Percentiles rank a stretch among this genome's conserved stretches.
These are phyloP conservation scores for Elymnias hypermnestra DNA, from an alignment of 1,140 invertebrate genomes.

Conservation along the genomic window DNA sequence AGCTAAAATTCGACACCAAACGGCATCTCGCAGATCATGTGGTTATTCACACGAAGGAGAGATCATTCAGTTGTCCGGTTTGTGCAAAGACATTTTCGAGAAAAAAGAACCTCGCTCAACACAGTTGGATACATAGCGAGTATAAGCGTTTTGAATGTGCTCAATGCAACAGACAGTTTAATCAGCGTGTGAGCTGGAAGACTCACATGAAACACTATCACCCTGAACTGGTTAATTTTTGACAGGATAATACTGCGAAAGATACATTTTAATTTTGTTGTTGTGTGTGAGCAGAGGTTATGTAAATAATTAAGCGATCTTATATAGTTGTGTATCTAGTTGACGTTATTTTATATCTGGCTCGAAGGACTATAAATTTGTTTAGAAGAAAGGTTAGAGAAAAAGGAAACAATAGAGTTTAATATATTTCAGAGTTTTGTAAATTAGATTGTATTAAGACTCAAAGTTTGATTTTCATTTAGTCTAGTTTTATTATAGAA, in stretches of 20 bases:
- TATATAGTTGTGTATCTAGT: too few species aligned
- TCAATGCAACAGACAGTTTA: slow-evolving; percentile 75
- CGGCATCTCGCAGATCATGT: slow-evolving; percentile 42
- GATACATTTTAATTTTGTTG: too few species aligned
- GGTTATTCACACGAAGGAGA: slow-evolving; percentile 56
- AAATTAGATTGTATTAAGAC: too few species aligned
- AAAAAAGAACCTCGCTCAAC: slow-evolving; percentile 73
- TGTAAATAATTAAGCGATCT: too few species aligned
- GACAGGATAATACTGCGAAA: not conserved
- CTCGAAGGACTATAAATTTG: too few species aligned
- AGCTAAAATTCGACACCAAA: slow-evolving; percentile 49
- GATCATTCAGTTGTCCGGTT: slow-evolving; percentile 45
- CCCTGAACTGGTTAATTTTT: slow-evolving; percentile 41
- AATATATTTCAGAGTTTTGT: too few species aligned
- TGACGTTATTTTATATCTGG: too few species aligned
- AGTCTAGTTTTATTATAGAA: too few species aligned
- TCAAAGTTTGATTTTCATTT: too few species aligned
- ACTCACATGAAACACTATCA: slow-evolving; percentile 61
- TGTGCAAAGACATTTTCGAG: slow-evolving; percentile 73
- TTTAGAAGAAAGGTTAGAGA: too few species aligned
- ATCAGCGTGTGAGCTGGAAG: slow-evolving; percentile 62
- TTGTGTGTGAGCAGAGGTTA: too few species aligned
- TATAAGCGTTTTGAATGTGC: slow-evolving; percentile 65
- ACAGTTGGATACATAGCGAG: slow-evolving; percentile 70
- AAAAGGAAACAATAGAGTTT: too few species aligned